Percentiles rank a stretch among this genome's conserved stretches.
These are phyloP conservation scores for Endomychus coccineus DNA, from an alignment of 2,888 invertebrate genomes.

Conservation along the genomic window DNA sequence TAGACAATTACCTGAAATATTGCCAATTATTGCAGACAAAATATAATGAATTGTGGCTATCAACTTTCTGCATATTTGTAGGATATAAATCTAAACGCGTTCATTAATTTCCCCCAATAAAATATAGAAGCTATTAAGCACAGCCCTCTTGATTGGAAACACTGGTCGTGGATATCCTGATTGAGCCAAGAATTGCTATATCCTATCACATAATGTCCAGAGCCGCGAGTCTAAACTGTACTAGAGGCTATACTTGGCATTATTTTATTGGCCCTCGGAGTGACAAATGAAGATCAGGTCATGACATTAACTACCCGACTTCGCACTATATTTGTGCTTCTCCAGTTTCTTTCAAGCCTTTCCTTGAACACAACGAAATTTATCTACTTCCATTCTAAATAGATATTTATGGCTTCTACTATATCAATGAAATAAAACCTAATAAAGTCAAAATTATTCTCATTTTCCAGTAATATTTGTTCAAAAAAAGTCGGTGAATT, in stretches of 20 bases:
- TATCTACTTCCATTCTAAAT: too few relatives aligned
- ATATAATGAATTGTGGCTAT: too few relatives aligned
- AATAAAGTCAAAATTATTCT: too few relatives aligned
- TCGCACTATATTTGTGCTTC: conserved; percentile 12
- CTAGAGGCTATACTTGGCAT: conserved; percentile 39
- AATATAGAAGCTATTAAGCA: conserved; percentile 32
- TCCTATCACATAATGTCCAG: conserved; percentile 39
- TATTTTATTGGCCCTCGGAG: conserved; percentile 44
- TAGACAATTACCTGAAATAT: too few relatives aligned
- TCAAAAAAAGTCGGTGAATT: too few relatives aligned
- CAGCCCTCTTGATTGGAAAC: conserved; percentile 44
- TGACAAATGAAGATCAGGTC: conserved; percentile 46
- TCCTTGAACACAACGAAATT: neutral
- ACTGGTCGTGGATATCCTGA: conserved; percentile 34
- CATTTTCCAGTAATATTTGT: too few relatives aligned
- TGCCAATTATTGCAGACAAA: too few relatives aligned
- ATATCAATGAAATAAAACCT: too few relatives aligned
- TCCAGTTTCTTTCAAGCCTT: conserved; percentile 1
- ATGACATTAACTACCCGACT: conserved; percentile 42
- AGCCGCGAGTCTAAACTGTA: conserved; percentile 30
- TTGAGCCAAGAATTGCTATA: conserved; percentile 35
- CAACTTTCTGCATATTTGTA: too few relatives aligned
- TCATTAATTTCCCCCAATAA: conserved; percentile 25
- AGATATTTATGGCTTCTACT: too few relatives aligned
- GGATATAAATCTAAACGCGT: conserved; percentile 15